Evolutionary conservation across 2,797 vertebrate genomes (phyloP).

Genomic region (Muraenolepis orangiensis): DNA sequence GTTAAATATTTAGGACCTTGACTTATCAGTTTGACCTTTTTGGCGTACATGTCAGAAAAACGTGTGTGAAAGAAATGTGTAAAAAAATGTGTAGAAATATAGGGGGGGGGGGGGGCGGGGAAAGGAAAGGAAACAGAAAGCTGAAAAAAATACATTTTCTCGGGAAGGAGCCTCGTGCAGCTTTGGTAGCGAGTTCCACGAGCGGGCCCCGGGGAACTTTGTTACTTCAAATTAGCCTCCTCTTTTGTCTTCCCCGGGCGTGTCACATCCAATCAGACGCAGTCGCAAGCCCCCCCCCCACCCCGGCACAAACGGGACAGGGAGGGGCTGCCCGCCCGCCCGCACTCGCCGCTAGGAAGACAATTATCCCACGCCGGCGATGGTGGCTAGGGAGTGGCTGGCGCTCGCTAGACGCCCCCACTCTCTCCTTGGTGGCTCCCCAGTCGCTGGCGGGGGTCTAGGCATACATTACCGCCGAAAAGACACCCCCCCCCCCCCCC

Average conservation of each 20-base stretch:
- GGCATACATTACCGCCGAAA: constrained; percentile 72
- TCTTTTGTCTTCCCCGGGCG: constrained; percentile 90
- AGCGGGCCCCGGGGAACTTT: constrained; percentile 85
- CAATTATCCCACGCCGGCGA: constrained; percentile 70
- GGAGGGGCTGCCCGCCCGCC: constrained; percentile 54
- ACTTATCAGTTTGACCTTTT: constrained; percentile 82
- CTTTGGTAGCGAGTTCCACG: constrained; percentile 73
- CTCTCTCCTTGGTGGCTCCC: constrained; percentile 69
- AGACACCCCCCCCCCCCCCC: constrained; percentile 37
- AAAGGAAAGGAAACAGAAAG: constrained; percentile 20
- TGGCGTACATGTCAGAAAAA: constrained; percentile 54
- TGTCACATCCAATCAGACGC: constrained; percentile 88
- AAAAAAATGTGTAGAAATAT: not conserved
- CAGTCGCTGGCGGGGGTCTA: constrained; percentile 57
- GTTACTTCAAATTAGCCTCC: constrained; percentile 93
- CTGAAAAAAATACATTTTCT: constrained; percentile 62
- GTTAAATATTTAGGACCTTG: constrained; percentile 68
- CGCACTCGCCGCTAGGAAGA: constrained; percentile 77
- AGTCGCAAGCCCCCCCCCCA: constrained; percentile 65
- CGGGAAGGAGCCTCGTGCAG: constrained; percentile 57
- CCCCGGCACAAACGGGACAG: constrained; percentile 70
- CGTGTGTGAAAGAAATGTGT: not conserved
- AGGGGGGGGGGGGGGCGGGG: not conserved
- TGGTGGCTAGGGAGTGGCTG: constrained; percentile 83
- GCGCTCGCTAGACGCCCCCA: constrained; percentile 51